Percentiles rank a stretch among this genome's conserved stretches.
phyloP scores from a whole-genome alignment of 2,797 vertebrate genomes.

The Oceanodroma leucorhoa region DNA sequence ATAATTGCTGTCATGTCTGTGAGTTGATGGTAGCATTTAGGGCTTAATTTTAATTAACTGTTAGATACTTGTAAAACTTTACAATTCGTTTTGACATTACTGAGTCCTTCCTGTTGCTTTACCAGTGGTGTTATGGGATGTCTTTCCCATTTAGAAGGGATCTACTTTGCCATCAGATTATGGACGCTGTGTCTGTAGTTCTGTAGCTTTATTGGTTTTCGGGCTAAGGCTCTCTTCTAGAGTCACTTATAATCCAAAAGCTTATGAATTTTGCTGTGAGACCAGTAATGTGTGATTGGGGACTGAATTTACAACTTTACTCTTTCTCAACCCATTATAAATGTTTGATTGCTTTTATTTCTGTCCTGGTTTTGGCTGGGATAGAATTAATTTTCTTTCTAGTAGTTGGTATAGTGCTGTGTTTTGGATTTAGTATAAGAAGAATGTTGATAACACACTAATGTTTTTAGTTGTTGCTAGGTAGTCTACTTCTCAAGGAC shows the following conservation, averaged over 20 bases:
- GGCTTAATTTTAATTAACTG: neutral
- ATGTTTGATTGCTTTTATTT: neutral
- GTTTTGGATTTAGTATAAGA: no score
- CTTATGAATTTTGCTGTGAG: neutral
- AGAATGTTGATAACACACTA: no score
- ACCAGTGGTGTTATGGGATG: neutral
- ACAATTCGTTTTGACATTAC: neutral
- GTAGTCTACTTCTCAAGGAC: no score
- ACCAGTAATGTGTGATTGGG: neutral
- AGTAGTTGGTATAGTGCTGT: no score
- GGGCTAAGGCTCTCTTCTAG: neutral
- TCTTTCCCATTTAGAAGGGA: neutral
- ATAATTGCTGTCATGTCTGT: neutral
- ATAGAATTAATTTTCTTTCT: no score
- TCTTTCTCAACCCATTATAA: neutral
- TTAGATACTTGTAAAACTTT: neutral
- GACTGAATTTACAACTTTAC: neutral
- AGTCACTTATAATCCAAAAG: neutral
- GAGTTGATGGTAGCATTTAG: neutral
- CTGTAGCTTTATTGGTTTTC: neutral
- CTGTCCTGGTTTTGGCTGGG: no score
- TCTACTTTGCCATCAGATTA: neutral
- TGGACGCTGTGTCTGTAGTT: neutral
- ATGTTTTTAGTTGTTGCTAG: no score
- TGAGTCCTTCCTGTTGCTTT: neutral